Evolutionary conservation across 1,140 invertebrate species (phyloP).

Genomic region (Neodiprion pinetum): DNA sequence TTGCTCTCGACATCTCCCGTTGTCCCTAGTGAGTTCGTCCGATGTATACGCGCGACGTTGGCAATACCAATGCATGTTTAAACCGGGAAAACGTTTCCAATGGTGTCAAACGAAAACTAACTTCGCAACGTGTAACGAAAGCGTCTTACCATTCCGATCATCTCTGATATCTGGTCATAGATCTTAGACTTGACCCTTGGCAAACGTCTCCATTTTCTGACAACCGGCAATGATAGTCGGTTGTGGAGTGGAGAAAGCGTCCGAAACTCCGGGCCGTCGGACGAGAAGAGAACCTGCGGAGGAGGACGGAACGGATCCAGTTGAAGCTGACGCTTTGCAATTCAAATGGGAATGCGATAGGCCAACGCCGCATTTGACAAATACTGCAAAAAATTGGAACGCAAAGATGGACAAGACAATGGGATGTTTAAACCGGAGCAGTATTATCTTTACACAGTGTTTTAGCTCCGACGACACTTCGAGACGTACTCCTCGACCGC

Average conservation of each 20-base stretch:
- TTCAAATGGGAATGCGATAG: slow-evolving; percentile 39
- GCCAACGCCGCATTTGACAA: slow-evolving; percentile 40
- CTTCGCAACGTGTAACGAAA: too few relatives aligned
- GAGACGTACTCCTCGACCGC: not conserved
- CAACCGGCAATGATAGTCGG: not conserved
- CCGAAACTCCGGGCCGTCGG: not conserved
- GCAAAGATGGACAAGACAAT: slow-evolving; percentile 53
- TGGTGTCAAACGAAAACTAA: too few relatives aligned
- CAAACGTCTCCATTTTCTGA: not conserved
- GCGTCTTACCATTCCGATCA: too few relatives aligned
- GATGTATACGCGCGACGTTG: too few relatives aligned
- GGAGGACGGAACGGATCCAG: not conserved
- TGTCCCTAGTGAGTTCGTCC: not conserved
- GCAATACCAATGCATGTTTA: too few relatives aligned
- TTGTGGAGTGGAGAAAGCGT: not conserved
- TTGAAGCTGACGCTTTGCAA: slow-evolving; percentile 33
- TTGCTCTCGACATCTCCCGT: slow-evolving; percentile 38
- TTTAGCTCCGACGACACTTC: too few relatives aligned
- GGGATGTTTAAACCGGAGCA: slow-evolving; percentile 40
- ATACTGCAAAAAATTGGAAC: slow-evolving; percentile 36
- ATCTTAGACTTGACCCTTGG: not conserved
- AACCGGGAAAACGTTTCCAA: too few relatives aligned
- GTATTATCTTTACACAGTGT: not conserved
- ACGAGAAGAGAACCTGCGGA: not conserved
- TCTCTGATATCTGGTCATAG: not conserved